Conservation (phyloP, 1,140 invertebrate genomes). For the Galendromus occidentalis region DNA sequence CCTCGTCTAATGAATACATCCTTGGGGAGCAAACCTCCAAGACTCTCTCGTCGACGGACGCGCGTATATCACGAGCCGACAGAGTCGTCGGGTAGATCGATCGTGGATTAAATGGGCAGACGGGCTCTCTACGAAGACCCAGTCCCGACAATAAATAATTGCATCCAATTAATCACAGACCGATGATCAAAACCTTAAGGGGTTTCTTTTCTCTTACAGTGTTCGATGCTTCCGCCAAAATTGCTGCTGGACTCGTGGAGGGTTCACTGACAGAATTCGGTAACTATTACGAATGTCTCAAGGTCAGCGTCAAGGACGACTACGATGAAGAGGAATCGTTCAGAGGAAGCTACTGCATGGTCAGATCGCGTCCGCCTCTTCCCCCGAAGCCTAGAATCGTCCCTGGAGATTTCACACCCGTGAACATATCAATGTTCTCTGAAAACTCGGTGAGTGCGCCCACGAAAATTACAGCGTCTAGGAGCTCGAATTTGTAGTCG, state of each 20-base stretch:
- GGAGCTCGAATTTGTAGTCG: too few species aligned
- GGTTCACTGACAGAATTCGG: conserved; percentile 3
- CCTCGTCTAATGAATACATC: too few species aligned
- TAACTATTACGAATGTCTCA: conserved; percentile 6
- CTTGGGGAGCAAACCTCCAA: too few species aligned
- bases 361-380: not conserved
- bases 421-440: not conserved
- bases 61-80: too few species aligned
- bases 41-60: too few species aligned
- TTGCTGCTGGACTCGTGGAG: not conserved
- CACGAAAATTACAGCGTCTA: too few species aligned
- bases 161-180: too few species aligned
- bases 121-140: too few species aligned
- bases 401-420: not conserved
- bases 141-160: too few species aligned
- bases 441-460: not conserved
- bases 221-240: not conserved
- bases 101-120: too few species aligned
- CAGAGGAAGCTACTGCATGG: not conserved
- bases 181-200: too few species aligned
- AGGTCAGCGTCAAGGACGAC: not conserved
- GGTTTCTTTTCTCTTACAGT: not conserved
- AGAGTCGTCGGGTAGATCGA: too few species aligned
- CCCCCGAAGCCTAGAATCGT: conserved; percentile 2
- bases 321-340: not conserved